Conservation (phyloP, 2,797 vertebrate genomes). For the Thalassophryne amazonica region DNA sequence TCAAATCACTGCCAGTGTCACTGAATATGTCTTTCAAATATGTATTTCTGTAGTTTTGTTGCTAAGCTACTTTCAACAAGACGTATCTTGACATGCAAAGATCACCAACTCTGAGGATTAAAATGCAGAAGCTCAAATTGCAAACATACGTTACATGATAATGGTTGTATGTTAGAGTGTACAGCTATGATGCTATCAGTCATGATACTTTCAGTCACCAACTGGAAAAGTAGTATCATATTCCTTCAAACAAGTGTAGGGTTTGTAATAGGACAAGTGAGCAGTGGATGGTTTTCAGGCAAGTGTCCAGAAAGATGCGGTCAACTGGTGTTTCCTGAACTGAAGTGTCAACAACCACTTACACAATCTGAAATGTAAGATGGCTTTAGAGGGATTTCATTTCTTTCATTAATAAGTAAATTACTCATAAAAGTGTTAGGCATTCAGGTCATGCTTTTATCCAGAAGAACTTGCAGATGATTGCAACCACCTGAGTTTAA, state of each 20-base stretch:
- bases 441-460: conserved; percentile 29
- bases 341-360: background rate
- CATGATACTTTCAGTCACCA: background rate
- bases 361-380: conserved; percentile 14
- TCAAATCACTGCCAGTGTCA: too few species aligned
- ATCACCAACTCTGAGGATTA: too few species aligned
- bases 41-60: too few species aligned
- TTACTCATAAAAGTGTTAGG: conserved; percentile 39
- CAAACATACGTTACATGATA: background rate
- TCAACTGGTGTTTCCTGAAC: background rate
- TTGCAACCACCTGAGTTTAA: conserved; percentile 29
- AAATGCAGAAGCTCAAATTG: too few species aligned
- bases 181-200: background rate
- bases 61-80: too few species aligned
- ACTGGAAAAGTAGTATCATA: background rate
- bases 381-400: conserved; percentile 23
- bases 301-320: background rate
- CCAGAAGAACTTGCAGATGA: conserved; percentile 31
- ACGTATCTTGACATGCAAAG: too few species aligned
- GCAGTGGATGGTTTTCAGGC: background rate
- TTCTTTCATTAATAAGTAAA: conserved; percentile 53
- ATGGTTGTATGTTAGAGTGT: background rate
- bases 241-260: background rate
- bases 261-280: background rate
- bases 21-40: too few species aligned